phyloP scores from a whole-genome alignment of 2,888 invertebrate genomes.

The Sylvicola cinctus region DNA sequence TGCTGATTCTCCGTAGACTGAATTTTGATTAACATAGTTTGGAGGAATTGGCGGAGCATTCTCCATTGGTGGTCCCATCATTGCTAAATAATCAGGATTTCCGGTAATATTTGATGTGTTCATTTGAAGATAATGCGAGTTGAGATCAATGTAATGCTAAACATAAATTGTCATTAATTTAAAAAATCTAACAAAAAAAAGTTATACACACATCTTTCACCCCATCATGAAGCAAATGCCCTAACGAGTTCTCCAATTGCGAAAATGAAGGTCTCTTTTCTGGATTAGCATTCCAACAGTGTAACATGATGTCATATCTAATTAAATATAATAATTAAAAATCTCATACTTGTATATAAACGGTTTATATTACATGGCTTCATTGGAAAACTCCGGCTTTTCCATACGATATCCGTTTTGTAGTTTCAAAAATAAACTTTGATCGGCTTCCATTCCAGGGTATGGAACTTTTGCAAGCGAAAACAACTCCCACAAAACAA shows the following conservation, averaged over 20 bases:
- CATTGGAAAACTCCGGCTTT: constrained; percentile 64
- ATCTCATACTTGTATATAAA: constrained; percentile 1
- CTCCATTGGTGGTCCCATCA: constrained; percentile 56
- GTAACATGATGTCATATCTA: constrained; percentile 84
- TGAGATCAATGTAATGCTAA: constrained; percentile 74
- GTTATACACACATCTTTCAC: constrained; percentile 45
- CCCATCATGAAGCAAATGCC: constrained; percentile 58
- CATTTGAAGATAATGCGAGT: constrained; percentile 53
- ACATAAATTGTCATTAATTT: constrained; percentile 5
- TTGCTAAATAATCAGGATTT: constrained; percentile 50
- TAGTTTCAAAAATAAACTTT: constrained; percentile 47
- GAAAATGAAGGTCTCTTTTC: constrained; percentile 93
- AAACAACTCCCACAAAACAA: constrained; percentile 80
- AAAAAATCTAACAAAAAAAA: too few species aligned
- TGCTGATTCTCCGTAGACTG: too few species aligned
- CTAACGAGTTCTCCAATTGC: constrained; percentile 57
- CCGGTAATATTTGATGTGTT: constrained; percentile 36
- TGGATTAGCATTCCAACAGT: constrained; percentile 88
- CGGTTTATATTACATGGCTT: constrained; percentile 24
- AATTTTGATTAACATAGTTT: constrained; percentile 22
- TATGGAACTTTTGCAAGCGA: constrained; percentile 72
- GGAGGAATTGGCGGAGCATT: constrained; percentile 21
- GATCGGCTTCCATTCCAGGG: constrained; percentile 58
- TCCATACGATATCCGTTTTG: constrained; percentile 76
- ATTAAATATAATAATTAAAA: too few species aligned